Conservation (phyloP, 1,140 invertebrate species). For the Brachionus paranguensis region DNA sequence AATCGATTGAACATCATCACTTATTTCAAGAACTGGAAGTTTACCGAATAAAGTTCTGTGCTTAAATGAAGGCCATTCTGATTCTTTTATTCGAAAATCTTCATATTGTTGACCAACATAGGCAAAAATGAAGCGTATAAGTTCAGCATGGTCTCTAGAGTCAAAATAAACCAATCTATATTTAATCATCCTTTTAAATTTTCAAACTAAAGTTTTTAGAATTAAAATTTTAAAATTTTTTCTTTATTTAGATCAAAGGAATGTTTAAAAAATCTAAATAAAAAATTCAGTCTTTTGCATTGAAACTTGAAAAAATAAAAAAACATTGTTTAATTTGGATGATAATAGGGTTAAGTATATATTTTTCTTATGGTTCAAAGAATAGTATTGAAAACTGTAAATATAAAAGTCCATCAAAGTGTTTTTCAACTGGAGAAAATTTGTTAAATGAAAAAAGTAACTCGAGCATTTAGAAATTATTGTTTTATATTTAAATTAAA, state of each 20-base stretch:
- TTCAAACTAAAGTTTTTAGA: background rate
- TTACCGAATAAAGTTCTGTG: slow-evolving; percentile 15
- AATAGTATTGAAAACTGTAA: background rate
- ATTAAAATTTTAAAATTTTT: background rate
- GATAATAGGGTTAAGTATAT: slow-evolving; percentile 42
- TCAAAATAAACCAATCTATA: slow-evolving; percentile 43
- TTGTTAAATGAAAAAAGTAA: background rate
- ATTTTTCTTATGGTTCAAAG: slow-evolving; percentile 36
- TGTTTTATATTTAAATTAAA: no score
- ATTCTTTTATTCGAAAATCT: slow-evolving; percentile 41
- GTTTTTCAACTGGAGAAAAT: background rate
- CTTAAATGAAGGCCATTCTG: slow-evolving; percentile 42
- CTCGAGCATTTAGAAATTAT: background rate
- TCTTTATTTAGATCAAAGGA: background rate
- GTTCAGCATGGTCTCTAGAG: slow-evolving; percentile 41
- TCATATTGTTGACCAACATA: slow-evolving; percentile 42
- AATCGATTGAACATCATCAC: background rate
- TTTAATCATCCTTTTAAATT: background rate
- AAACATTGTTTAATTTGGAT: slow-evolving; percentile 51
- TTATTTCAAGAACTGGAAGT: slow-evolving; percentile 2
- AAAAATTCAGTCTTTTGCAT: background rate
- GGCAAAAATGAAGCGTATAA: slow-evolving; percentile 42
- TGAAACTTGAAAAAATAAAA: no score
- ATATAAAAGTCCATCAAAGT: background rate
- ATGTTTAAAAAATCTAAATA: background rate